Base-by-base conservation (phyloP, 1,140 invertebrate genomes). In the Microplitis demolitor region DNA sequence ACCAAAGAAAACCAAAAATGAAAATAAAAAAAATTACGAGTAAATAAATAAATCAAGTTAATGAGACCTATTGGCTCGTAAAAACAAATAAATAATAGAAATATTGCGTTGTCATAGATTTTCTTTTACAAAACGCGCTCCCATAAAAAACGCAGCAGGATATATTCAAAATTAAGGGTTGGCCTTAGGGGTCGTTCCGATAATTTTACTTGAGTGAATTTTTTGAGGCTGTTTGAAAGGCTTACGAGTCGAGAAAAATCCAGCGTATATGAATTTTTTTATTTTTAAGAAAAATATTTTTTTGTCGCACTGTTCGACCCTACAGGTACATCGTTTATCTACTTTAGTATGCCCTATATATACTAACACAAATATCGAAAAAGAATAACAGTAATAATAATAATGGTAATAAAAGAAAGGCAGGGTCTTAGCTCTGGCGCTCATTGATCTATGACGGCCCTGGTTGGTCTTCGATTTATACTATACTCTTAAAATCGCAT, bases 391-490 rank as follows among this genome's bases (percentile, higher is more conserved):
- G 37, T 33, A 62, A 6, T 34, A 34, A 37, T 34, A 62, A 35
- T 45, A 53, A 9, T n/a, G n/a, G n/a, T 39, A 24, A 35, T 50
- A 5, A 54, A 67, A n/a, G 24, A 58, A 31, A 58, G 56, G 61
- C 68, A 54, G 64, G 66, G 39, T 45, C 11, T 45, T 16, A 67
- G 31, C 51, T 24, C 13, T 54, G 78, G 80, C 78, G 78, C 79
- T 79, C 73, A 71, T 63, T 69, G 66, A 78, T 78, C 79, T 79
- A 45, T 45, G 75, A 71, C 80, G 77, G 69, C 74, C 72, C 75
- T 80, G 79, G 73, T 73, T 78, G 73, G 66, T 71, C 76, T 77
- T 76, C 74, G 75, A 79, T 74, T 77, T 45, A 3, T 9, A 6
- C 78, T 45, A 3, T 9, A 6, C 39, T 45, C 66, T 67, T 51